These are phyloP conservation scores for Electrona antarctica DNA, from an alignment of 2,113 vertebrate species.

Conservation along the genomic window DNA sequence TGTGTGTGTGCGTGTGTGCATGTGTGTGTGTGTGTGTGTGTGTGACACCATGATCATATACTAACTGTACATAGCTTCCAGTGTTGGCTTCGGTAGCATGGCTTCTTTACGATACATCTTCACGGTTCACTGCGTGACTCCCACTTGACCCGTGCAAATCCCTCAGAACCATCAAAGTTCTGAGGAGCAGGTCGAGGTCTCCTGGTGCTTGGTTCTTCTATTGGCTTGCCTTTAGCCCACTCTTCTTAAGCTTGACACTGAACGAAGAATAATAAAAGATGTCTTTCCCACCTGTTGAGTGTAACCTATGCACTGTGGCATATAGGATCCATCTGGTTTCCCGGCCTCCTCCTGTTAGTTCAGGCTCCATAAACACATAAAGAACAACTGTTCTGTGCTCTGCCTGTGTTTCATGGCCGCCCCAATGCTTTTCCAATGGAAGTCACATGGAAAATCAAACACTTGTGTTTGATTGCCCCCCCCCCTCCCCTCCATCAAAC, in stretches of 20 bases:
- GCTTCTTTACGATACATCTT: too few species aligned
- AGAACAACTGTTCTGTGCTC: too few species aligned
- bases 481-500: too few species aligned
- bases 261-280: neutral
- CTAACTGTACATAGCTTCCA: neutral
- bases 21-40: neutral
- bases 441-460: too few species aligned
- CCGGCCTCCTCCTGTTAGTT: conserved; percentile 44
- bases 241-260: neutral
- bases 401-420: too few species aligned
- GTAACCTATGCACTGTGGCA: conserved; percentile 8
- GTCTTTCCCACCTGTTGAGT: conserved; percentile 26
- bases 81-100: neutral
- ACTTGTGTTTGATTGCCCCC: too few species aligned
- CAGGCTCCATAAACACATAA: too few species aligned
- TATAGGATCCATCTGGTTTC: conserved; percentile 60
- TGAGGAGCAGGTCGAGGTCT: neutral
- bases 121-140: neutral
- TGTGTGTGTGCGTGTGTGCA: too few species aligned
- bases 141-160: neutral
- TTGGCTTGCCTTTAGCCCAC: neutral
- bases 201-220: neutral
- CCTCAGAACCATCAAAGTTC: neutral
- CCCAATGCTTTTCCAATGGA: too few species aligned
- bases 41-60: neutral